phyloP scores from a whole-genome alignment of 2,797 vertebrate species.

The Myotis myotis region DNA sequence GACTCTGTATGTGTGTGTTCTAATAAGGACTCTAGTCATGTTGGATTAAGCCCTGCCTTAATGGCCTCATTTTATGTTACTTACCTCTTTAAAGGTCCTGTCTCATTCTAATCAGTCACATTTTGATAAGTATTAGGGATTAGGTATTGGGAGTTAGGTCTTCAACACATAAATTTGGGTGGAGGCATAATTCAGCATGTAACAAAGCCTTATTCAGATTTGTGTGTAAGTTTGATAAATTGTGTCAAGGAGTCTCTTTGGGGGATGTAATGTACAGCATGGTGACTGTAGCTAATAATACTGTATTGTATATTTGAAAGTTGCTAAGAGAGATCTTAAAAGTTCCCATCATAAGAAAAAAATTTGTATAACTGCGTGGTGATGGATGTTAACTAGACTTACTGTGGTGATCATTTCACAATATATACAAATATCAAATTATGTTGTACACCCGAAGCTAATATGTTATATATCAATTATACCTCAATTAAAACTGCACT shows the following conservation, averaged over 20 bases:
- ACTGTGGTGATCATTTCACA: neutral
- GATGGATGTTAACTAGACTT: neutral
- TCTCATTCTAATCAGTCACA: neutral
- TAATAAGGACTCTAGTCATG: neutral
- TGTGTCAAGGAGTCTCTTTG: neutral
- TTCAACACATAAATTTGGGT: neutral
- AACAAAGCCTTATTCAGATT: neutral
- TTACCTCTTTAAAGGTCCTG: neutral
- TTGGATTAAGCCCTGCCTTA: neutral
- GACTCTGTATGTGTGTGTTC: neutral
- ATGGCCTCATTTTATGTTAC: neutral
- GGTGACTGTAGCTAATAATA: too few relatives aligned
- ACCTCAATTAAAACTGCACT: neutral
- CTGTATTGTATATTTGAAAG: neutral
- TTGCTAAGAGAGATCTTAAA: neutral
- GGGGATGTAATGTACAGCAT: neutral
- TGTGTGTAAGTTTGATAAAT: neutral
- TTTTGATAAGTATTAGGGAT: neutral
- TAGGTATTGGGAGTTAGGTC: neutral
- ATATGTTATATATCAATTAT: neutral
- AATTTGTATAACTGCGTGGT: neutral
- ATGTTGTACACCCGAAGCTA: neutral
- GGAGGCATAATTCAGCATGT: neutral
- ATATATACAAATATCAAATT: neutral
- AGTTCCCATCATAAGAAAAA: neutral